Evolutionary conservation across 35 echinoderm and acorn worm species (phyloP).

Genomic region (Strongylocentrotus purpuratus): DNA sequence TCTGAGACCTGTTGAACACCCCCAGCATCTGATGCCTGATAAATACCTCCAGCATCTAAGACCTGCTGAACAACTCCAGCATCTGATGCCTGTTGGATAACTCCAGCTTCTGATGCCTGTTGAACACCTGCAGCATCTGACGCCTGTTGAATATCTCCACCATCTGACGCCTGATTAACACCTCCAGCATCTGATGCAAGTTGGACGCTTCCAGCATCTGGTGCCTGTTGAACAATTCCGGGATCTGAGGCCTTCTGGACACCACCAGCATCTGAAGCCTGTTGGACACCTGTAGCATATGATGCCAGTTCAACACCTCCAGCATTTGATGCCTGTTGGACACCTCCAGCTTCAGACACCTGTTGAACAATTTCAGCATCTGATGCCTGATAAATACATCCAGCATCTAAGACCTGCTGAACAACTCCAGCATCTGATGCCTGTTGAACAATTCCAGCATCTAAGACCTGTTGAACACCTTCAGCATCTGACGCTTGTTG

Average conservation of each 20-base stretch:
- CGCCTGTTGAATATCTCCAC: too few relatives aligned
- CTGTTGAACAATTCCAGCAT: background rate
- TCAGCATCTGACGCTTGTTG: background rate
- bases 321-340: too few relatives aligned
- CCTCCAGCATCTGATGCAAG: too few relatives aligned
- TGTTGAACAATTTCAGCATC: background rate
- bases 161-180: too few relatives aligned
- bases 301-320: too few relatives aligned
- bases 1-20: too few relatives aligned
- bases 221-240: too few relatives aligned
- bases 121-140: background rate
- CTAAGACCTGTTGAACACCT: background rate
- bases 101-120: background rate
- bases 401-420: background rate
- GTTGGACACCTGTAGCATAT: too few relatives aligned
- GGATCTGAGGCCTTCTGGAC: too few relatives aligned
- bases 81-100: background rate
- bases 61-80: background rate
- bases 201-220: too few relatives aligned
- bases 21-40: background rate
- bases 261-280: too few relatives aligned
- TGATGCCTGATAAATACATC: background rate
- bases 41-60: background rate
- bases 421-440: background rate
- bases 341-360: too few relatives aligned